Evolutionary conservation across 2,888 invertebrate species (phyloP).

Genomic region (Stratiomys singularior): DNA sequence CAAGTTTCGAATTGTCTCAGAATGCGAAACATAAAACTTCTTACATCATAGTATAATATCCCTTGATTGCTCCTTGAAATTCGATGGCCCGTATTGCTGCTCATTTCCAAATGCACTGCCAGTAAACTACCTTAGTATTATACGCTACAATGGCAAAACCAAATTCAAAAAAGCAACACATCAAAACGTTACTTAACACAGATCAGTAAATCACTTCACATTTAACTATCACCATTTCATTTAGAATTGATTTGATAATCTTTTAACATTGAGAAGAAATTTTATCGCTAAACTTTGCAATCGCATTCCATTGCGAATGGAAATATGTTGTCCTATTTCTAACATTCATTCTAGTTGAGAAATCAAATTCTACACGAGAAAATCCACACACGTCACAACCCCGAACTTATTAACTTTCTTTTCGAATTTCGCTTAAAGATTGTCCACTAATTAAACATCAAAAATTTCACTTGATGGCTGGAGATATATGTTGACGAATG

Average conservation of each 20-base stretch:
- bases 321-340: background rate
- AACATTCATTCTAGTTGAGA: background rate
- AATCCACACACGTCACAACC: background rate
- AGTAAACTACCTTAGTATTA: no score
- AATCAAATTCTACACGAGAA: background rate
- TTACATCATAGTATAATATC: slow-evolving; percentile 39
- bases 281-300: background rate
- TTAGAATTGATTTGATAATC: slow-evolving; percentile 10
- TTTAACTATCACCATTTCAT: background rate
- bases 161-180: background rate
- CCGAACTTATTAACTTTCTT: background rate
- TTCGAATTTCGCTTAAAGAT: slow-evolving; percentile 3
- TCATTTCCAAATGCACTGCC: slow-evolving; percentile 23
- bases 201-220: slow-evolving; percentile 17
- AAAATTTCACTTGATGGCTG: no score
- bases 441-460: no score
- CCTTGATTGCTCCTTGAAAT: slow-evolving; percentile 38
- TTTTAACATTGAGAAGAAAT: slow-evolving; percentile 30
- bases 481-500: slow-evolving; percentile 1
- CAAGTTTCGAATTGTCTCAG: background rate
- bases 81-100: slow-evolving; percentile 25
- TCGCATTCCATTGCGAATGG: background rate
- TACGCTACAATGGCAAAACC: slow-evolving; percentile 7
- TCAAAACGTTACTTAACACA: background rate
- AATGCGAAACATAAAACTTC: background rate